These are phyloP conservation scores for Alcis repandata DNA, from an alignment of 2,888 invertebrate genomes.

Conservation along the genomic window DNA sequence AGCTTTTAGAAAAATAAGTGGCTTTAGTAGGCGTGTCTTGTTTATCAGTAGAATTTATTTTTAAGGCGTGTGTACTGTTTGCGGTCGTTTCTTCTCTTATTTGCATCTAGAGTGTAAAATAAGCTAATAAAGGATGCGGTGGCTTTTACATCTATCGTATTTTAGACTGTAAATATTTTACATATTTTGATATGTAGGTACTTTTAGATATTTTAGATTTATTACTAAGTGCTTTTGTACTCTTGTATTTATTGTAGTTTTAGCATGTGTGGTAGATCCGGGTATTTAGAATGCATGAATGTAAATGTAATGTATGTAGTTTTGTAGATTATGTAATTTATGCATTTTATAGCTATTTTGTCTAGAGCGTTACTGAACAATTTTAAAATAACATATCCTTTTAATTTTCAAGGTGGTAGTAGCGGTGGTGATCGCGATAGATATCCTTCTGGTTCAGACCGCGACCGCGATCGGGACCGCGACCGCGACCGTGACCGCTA, in stretches of 20 bases:
- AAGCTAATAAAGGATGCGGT: constrained; percentile 1
- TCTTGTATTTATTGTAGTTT: constrained; percentile 5
- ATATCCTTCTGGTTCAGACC: constrained; percentile 36
- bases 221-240: not conserved
- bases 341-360: not conserved
- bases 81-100: constrained; percentile 1
- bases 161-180: constrained; percentile 1
- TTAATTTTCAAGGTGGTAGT: constrained; percentile 75
- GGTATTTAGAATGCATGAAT: constrained; percentile 23
- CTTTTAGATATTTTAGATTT: not conserved
- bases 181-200: constrained; percentile 4
- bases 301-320: constrained; percentile 10
- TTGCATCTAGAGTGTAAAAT: constrained; percentile 6
- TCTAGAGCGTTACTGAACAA: not conserved
- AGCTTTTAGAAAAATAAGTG: constrained; percentile 18
- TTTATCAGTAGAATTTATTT: constrained; percentile 14
- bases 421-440: constrained; percentile 60
- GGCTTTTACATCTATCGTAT: not conserved
- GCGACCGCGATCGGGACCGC: constrained; percentile 54
- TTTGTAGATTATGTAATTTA: constrained; percentile 2
- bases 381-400: constrained; percentile 12
- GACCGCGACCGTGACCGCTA: constrained; percentile 74
- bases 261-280: constrained; percentile 18
- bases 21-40: constrained; percentile 14
- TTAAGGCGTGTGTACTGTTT: constrained; percentile 7